Evolutionary conservation across 2,888 invertebrate genomes (phyloP), one percentile per base, ranked within the genome.

Genomic region (Norana najaformis): DNA sequence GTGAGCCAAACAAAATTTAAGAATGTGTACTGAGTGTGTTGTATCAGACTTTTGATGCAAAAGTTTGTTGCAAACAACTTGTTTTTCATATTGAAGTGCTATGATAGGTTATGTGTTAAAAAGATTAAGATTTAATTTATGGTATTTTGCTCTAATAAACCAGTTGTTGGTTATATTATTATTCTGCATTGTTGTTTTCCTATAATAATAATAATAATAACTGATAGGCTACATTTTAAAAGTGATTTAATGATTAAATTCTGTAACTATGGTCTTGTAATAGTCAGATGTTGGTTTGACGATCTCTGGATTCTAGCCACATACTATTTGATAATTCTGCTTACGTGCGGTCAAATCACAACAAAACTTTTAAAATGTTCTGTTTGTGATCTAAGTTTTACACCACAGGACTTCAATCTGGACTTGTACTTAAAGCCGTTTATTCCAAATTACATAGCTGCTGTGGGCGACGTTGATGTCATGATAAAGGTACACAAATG

Each of bases 381-480:
- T 23, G 20, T 23, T 47, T n/a, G n/a, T 69, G 69, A n/a, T 69
- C n/a, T 69, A 14, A 85, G 85, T 1, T 85, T 85, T 85, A 35
- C 35, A 36, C 85, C 85, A 85, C 85, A 85, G 85, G 85, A 85
- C 4, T 85, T 85, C 85, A 85, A 37, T 85, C 37, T 85, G 36
- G 85, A 85, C 23, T 16, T 85, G 35, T 85, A 85, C 37, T 36
- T 85, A 35, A 85, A 85, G 16, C 85, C 85, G 35, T 85, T 85
- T 37, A 85, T 85, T 85, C 85, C 85, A 20, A 85, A 85, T 36
- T 85, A 85, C 85, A 85, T 85, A 35, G 85, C 85, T 36, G 85
- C 85, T 11, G 8, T n/a, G 14, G 37, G 85, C 14, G 85, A 85
- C 37, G 85, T 85, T 37, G 85, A 85, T 85, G 6, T 37, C 35